These are phyloP conservation scores for Microtus montanus DNA, from an alignment of 2,113 vertebrate species.

Conservation along the genomic window DNA sequence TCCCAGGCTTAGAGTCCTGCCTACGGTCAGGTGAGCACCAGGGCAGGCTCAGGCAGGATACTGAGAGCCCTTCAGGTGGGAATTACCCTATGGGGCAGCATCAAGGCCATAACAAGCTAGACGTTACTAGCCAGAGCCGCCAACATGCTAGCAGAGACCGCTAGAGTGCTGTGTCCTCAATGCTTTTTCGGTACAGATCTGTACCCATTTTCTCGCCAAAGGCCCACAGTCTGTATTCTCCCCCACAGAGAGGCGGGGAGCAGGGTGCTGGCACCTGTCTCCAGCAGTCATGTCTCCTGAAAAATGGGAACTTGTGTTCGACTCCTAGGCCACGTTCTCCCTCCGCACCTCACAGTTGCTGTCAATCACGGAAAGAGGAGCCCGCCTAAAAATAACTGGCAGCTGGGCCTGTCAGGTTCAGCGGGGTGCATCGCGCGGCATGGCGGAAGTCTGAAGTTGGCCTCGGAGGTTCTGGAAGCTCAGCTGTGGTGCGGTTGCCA, in stretches of 20 bases:
- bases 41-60: background rate
- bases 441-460: background rate
- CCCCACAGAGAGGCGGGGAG: background rate
- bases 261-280: background rate
- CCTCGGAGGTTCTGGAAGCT: background rate
- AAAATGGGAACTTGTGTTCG: constrained; percentile 38
- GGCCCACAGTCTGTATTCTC: background rate
- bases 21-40: fast-evolving
- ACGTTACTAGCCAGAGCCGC: background rate
- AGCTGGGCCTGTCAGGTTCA: constrained; percentile 23
- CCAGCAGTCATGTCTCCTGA: background rate
- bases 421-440: fast-evolving
- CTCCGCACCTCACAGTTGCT: background rate
- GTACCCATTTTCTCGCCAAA: background rate
- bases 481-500: background rate
- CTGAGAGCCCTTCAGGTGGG: background rate
- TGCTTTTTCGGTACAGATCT: background rate
- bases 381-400: constrained; percentile 44
- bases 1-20: background rate
- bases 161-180: background rate
- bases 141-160: background rate
- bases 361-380: constrained; percentile 56
- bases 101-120: fast-evolving
- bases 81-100: background rate
- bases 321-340: constrained; percentile 12